A percentile compares a stretch with the other conserved stretches of the same genome.
These are phyloP conservation scores for Triplophysa tibetana DNA, from an alignment of 2,113 vertebrate species.

Conservation along the genomic window DNA sequence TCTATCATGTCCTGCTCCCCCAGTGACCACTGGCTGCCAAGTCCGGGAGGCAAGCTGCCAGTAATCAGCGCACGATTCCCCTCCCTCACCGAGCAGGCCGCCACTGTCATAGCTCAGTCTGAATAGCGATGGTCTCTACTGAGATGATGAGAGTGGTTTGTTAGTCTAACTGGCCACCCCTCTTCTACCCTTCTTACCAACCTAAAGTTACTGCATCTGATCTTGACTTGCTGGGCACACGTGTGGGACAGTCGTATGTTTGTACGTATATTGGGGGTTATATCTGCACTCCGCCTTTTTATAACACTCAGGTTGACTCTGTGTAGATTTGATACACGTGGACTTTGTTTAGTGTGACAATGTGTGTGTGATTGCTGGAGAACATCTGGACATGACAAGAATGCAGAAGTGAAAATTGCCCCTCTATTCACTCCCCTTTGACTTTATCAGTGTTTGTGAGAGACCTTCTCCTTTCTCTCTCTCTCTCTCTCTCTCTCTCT, in stretches of 20 bases:
- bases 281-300: too few relatives aligned
- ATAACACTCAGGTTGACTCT: neutral
- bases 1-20: slow-evolving; percentile 57
- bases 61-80: slow-evolving; percentile 71
- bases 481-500: slow-evolving; percentile 28
- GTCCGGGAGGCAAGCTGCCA: slow-evolving; percentile 76
- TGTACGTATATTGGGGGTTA: too few relatives aligned
- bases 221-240: too few relatives aligned
- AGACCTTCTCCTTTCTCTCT: slow-evolving; percentile 25
- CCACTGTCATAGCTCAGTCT: slow-evolving; percentile 52
- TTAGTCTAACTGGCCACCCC: slow-evolving; percentile 64
- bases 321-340: slow-evolving; percentile 21
- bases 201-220: neutral
- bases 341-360: slow-evolving; percentile 17
- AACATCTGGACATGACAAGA: slow-evolving; percentile 37
- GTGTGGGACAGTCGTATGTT: too few relatives aligned
- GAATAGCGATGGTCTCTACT: slow-evolving; percentile 41
- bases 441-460: slow-evolving; percentile 35
- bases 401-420: slow-evolving; percentile 44
- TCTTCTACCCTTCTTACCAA: slow-evolving; percentile 23
- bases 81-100: slow-evolving; percentile 67
- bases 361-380: slow-evolving; percentile 33
- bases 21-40: slow-evolving; percentile 73
- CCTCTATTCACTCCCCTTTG: slow-evolving; percentile 28
- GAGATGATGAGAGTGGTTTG: slow-evolving; percentile 71